Base-by-base conservation (phyloP, 2,113 vertebrate species). In the Delphinus delphis region DNA sequence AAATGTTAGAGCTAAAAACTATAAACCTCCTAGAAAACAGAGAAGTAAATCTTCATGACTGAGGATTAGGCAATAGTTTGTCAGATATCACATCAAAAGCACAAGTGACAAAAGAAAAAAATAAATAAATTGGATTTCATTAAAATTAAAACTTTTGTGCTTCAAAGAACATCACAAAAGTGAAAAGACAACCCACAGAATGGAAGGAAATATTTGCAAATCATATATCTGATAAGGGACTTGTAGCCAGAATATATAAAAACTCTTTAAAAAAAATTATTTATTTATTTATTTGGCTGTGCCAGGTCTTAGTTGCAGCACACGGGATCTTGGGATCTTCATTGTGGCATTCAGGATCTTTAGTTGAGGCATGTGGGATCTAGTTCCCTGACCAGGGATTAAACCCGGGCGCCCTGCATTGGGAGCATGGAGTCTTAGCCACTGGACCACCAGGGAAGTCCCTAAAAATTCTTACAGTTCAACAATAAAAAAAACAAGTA, bases 171-270 rank as follows among this genome's bases (percentile, higher is more conserved):
- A 90, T 17, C 10, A 87, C 91, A 38, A 47, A 93, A 96, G 33
- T 77, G 33, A 67, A 88, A 63, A 83, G 36, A 63, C 15, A 77
- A n/a, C 18, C 41, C 68, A 90, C 53, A 95, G 70, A 84, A 67
- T 44, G 44, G 20, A 93, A 70, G 68, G 70, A 82, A 93, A 91
- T 88, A 79, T 88, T 95, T 90, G 53, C 55, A 88, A 91, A 87
- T 76, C 80, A 44, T 92, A n/a, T 81, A 28, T 89, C 18, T 44
- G 14, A 23, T 65, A 92, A 88, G 58, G 33, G 38, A 65, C 14
- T 58, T 88, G 9, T 58, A 62, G 38, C 23, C 67, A 77, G 31
- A 94, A 80, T 80, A 93, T 44, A 41, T 55, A 83, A 90, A 90
- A 95, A 86, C 15, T 21, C 63, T 62, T 53, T 8, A 1, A 58